These are phyloP conservation scores for Indri indri DNA, from an alignment of 2,113 vertebrate species.

Conservation along the genomic window DNA sequence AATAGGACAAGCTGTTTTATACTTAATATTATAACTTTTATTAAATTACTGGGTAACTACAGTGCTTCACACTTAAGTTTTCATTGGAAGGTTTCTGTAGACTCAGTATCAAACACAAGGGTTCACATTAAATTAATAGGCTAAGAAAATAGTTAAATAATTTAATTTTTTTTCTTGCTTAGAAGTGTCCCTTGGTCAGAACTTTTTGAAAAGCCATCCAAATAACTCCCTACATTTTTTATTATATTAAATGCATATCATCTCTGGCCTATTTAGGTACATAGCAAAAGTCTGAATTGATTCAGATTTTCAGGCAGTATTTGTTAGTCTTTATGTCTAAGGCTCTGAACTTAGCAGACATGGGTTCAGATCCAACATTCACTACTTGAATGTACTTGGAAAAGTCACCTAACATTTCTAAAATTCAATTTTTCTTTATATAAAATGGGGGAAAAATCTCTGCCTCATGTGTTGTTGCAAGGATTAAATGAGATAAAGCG, in stretches of 20 bases:
- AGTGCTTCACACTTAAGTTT: neutral
- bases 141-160: neutral
- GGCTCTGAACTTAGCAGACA: neutral
- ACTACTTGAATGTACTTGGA: neutral
- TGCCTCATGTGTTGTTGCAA: neutral
- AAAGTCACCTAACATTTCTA: neutral
- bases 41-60: neutral
- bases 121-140: neutral
- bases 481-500: neutral
- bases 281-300: neutral
- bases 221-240: neutral
- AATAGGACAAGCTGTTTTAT: neutral
- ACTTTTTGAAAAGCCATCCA: neutral
- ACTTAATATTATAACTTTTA: slow-evolving; percentile 50
- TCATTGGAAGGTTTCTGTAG: neutral
- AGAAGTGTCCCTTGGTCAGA: neutral
- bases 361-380: neutral
- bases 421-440: neutral
- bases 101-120: neutral
- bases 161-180: neutral
- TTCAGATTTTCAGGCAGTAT: neutral
- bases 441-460: neutral
- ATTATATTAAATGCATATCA: neutral
- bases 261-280: neutral
- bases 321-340: neutral